A percentile compares a stretch with the other conserved stretches of the same genome.
Conservation (phyloP, 2,888 invertebrate species). For the Philopedon plagiatum region DNA sequence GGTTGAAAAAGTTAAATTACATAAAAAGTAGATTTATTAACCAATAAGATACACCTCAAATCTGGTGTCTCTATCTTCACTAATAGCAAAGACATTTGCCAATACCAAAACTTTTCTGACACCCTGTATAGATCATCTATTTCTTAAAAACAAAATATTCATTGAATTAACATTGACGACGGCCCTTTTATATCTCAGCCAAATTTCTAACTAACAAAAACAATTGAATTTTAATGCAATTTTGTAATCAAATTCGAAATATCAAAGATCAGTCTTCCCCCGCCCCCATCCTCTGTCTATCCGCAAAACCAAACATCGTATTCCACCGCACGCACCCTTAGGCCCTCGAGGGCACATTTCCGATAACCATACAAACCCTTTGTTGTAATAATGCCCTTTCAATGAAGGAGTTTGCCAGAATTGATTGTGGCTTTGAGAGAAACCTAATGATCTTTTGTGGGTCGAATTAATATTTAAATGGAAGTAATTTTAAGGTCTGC, state of each 20-base stretch:
- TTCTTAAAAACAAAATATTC: too few species aligned
- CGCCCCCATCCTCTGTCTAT: too few species aligned
- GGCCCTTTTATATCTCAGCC: background rate
- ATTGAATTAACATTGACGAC: too few species aligned
- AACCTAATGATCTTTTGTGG: constrained; percentile 41
- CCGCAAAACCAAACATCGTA: constrained; percentile 31
- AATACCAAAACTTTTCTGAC: too few species aligned
- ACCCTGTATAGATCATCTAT: too few species aligned
- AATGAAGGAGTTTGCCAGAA: constrained; percentile 24
- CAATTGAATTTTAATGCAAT: background rate
- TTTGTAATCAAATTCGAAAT: constrained; percentile 11
- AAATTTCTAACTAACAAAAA: background rate
- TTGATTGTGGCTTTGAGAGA: constrained; percentile 36
- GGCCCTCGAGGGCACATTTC: constrained; percentile 27
- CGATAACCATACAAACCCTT: constrained; percentile 34
- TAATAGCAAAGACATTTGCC: too few species aligned
- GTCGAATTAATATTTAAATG: constrained; percentile 32
- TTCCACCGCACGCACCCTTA: constrained; percentile 34
- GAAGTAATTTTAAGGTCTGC: background rate
- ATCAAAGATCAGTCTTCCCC: constrained; percentile 10
- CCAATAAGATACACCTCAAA: too few species aligned
- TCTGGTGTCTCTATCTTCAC: too few species aligned
- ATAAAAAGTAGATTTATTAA: too few species aligned
- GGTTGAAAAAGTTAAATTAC: too few species aligned
- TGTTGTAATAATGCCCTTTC: constrained; percentile 22